A percentile compares a stretch with the other conserved stretches of the same genome.
These are phyloP conservation scores for Sebastolobus alascanus DNA, from an alignment of 2,797 vertebrate species.

Conservation along the genomic window DNA sequence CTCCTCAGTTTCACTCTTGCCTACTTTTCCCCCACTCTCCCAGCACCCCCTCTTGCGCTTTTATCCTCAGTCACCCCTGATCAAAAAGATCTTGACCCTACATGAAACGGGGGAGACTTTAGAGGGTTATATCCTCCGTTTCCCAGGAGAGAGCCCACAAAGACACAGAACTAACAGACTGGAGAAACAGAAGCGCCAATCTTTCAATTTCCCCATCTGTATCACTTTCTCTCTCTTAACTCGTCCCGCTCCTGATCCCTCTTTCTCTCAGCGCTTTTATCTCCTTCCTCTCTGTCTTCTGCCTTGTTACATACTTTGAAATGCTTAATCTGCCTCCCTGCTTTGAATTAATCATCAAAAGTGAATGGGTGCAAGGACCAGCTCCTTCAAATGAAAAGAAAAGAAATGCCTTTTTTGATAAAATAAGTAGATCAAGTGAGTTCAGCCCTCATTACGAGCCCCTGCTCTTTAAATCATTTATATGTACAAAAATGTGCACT, in stretches of 20 bases:
- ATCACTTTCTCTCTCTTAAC: constrained; percentile 42
- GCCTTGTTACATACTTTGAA: constrained; percentile 64
- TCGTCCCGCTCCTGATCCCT: constrained; percentile 41
- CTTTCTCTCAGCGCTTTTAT: constrained; percentile 61
- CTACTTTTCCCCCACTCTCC: constrained; percentile 6
- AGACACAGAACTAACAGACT: constrained; percentile 63
- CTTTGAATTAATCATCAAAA: constrained; percentile 73
- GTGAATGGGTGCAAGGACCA: constrained; percentile 41
- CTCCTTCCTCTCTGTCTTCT: constrained; percentile 44
- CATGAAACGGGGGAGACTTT: constrained; percentile 61
- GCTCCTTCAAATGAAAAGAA: constrained; percentile 39
- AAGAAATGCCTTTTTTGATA: constrained; percentile 44
- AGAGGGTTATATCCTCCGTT: constrained; percentile 49
- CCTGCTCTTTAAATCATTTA: constrained; percentile 26
- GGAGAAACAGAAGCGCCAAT: constrained; percentile 51
- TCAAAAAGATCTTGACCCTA: constrained; percentile 74
- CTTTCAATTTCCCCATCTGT: constrained; percentile 43
- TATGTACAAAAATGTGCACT: constrained; percentile 9
- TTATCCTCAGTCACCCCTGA: constrained; percentile 59
- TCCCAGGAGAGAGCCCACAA: constrained; percentile 64
- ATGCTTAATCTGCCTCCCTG: constrained; percentile 61
- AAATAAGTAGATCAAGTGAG: constrained; percentile 34
- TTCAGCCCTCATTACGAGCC: constrained; percentile 10
- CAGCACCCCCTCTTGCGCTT: constrained; percentile 27
- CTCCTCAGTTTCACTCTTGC: constrained; percentile 32